These are phyloP conservation scores for Ascaphus truei DNA, from an alignment of 2,113 vertebrate species.

Conservation along the genomic window DNA sequence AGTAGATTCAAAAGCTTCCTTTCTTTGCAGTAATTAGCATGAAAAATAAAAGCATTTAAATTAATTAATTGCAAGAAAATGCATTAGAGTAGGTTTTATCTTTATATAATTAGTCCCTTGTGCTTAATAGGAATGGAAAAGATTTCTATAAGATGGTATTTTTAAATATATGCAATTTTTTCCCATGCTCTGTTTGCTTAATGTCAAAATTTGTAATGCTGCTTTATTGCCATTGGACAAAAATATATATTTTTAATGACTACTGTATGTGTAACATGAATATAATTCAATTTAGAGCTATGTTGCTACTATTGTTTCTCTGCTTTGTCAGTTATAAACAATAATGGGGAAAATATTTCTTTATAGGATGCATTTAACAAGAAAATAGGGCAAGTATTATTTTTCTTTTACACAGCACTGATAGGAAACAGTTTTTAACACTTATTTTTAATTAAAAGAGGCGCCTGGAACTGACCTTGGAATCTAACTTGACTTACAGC, in stretches of 20 bases:
- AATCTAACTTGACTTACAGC: no score
- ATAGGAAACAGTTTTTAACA: no score
- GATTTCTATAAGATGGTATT: background rate
- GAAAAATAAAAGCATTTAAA: slow-evolving; percentile 24
- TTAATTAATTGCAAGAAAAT: slow-evolving; percentile 26
- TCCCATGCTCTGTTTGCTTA: background rate
- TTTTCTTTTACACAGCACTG: no score
- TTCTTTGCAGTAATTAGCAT: slow-evolving; percentile 24
- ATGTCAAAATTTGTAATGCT: background rate
- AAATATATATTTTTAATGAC: background rate
- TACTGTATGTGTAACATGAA: background rate
- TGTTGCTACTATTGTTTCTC: background rate
- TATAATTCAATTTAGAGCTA: background rate
- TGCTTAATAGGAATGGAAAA: background rate
- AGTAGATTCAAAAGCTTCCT: slow-evolving; percentile 28
- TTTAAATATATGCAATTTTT: background rate
- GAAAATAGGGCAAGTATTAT: no score
- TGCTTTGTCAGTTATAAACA: no score
- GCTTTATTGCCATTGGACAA: background rate
- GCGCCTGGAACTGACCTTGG: no score
- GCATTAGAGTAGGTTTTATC: slow-evolving; percentile 26
- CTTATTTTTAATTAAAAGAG: no score
- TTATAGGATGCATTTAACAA: no score
- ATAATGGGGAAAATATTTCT: no score
- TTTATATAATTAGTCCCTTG: slow-evolving; percentile 21